Base-by-base conservation (phyloP, 2,888 invertebrate genomes). In the Hirtodrosophila alboralis region DNA sequence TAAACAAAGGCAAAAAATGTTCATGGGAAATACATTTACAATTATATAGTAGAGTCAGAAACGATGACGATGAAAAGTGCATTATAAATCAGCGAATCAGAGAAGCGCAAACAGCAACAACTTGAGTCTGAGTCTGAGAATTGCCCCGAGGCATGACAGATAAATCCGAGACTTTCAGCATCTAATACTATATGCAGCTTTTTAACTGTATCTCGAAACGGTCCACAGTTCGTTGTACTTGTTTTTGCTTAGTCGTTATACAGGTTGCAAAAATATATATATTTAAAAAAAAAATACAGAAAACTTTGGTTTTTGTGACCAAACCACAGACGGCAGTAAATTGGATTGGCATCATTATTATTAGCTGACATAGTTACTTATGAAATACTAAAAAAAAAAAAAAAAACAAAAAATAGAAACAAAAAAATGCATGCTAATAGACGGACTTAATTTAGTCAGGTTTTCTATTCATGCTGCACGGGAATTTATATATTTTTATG, bases 21-120 rank as follows among this genome's bases (percentile, higher is more conserved):
- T 65, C 75, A 75, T 75, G 75, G 79, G 75, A 75, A 75, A 74
- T 65, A 53, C 48, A 53, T 63, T 58, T 45, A 64, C 38, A 72
- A 56, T 56, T 72, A 60, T 40, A 18, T 5, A 4, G 18, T 18
- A 48, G 54, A 52, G 47, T 7, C 40, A 9, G 8, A 12, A 30
- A 41, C 31, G 26, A 27, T 23, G 14, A 41, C 30, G 26, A 66
- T 72, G 48, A 70, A 68, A 61, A 72, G 28, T 57, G 73, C 69
- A 67, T 70, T 56, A 52, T 47, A 60, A 69, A 72, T 72, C 58
- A 70, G 52, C 64, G 52, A 56, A 48, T 48, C 53, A 31, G 53
- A 47, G 49, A 72, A 53, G 44, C 30, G 58, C 48, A 45, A 34
- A 27, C 51, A 62, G 10, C 10, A 36, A 4, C 30, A 37, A 37